Conservation (phyloP, 2,888 invertebrate genomes). For the Chalcis sispes region DNA sequence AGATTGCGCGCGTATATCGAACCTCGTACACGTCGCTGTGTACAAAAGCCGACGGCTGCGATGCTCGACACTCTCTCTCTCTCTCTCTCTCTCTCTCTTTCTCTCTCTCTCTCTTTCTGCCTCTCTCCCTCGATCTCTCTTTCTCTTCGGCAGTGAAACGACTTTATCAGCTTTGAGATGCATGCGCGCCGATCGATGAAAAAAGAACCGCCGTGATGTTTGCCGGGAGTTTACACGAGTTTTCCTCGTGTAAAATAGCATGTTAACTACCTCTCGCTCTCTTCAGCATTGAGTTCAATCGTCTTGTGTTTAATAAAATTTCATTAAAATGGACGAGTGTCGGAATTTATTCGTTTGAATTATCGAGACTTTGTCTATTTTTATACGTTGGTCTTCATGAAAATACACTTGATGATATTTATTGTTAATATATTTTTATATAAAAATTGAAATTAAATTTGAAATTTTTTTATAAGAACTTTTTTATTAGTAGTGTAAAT, state of each 20-base stretch:
- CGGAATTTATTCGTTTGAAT: no score
- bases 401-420: no score
- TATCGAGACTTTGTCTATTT: no score
- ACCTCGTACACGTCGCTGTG: slow-evolving; percentile 4
- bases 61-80: not conserved
- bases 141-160: slow-evolving; percentile 36
- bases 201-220: slow-evolving; percentile 30
- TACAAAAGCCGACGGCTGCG: slow-evolving; percentile 37
- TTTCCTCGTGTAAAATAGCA: slow-evolving; percentile 2
- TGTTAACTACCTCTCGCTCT: not conserved
- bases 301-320: no score
- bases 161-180: slow-evolving; percentile 49
- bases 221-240: slow-evolving; percentile 8
- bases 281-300: not conserved
- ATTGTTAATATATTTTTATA: no score
- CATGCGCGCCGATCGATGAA: slow-evolving; percentile 39
- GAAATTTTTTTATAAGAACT: no score
- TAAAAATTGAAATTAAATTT: no score
- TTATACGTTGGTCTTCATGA: no score
- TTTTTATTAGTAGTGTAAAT: no score
- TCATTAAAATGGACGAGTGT: no score
- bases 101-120: not conserved
- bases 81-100: slow-evolving; percentile 4
- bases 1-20: not conserved
- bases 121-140: not conserved